Evolutionary conservation across 2,888 invertebrate species (phyloP).

Genomic region (Fragum sueziense): DNA sequence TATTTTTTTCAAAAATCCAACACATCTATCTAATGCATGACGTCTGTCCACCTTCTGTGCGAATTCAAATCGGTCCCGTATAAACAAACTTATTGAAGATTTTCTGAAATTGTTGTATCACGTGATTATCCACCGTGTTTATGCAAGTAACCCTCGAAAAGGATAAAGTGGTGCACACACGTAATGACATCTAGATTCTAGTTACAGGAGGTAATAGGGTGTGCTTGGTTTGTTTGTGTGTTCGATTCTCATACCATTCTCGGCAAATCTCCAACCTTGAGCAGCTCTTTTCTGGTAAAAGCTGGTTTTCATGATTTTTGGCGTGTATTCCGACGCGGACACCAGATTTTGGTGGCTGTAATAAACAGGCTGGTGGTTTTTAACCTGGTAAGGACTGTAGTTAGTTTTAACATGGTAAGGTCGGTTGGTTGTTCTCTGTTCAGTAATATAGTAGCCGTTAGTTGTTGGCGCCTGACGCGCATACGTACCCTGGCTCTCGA

Average conservation of each 20-base stretch:
- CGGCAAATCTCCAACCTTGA: slow-evolving; percentile 12
- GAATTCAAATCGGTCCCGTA: too few species aligned
- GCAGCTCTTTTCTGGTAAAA: slow-evolving; percentile 12
- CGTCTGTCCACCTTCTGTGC: too few species aligned
- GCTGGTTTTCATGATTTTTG: slow-evolving; percentile 24
- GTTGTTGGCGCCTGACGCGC: not conserved
- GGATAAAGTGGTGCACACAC: not conserved
- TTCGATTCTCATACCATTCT: not conserved
- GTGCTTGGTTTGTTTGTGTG: not conserved
- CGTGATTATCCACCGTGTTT: too few species aligned
- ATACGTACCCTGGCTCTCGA: slow-evolving; percentile 17
- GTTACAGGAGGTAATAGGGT: not conserved
- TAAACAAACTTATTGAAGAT: too few species aligned
- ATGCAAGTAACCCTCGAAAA: too few species aligned
- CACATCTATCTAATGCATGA: too few species aligned
- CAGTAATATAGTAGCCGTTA: not conserved
- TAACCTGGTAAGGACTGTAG: not conserved
- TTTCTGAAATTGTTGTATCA: too few species aligned
- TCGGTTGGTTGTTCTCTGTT: not conserved
- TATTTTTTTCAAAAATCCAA: too few species aligned
- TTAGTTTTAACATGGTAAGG: not conserved
- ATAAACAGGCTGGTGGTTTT: not conserved
- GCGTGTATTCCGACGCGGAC: slow-evolving; percentile 2
- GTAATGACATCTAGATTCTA: not conserved
- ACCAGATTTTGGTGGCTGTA: not conserved